Base-by-base conservation (phyloP, 1,140 invertebrate genomes). In the Drosophila equinoxialis region DNA sequence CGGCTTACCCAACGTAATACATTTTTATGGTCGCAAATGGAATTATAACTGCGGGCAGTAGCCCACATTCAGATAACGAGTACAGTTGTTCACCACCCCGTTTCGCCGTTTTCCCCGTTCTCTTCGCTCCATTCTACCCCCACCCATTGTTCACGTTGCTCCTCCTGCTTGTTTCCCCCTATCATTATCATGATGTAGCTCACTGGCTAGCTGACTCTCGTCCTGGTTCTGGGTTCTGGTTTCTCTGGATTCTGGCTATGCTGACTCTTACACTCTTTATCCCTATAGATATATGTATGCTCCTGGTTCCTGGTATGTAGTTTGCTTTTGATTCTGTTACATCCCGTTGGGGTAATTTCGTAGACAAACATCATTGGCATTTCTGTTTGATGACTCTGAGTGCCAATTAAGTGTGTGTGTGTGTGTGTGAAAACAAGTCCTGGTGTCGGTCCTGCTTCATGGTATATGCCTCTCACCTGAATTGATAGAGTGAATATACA, bases 21-120 rank as follows among this genome's bases (percentile, higher is more conserved):
- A 79, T 84, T 83, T 84, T 81, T 74, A 85, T 85, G 77, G 69
- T 74, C 45, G 70, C 81, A 84, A 81, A 83, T 83, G 80, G 74
- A 77, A 77, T 71, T 74, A 71, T 85, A 83, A 76, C 80, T 76
- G 76, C 68, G 72, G 55, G 45, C 58, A 68, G 61, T 72, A 54
- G 61, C 61, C 45, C 45, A 51, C 45, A 51, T 51, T 51, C 17
- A 51, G 17, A 51, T 51, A 51, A 51, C 45, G 45, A 51, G 45
- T 51, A 51, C 45, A 51, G 45, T 51, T 51, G 45, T 51, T 20
- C 45, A 51, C 45, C 17, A 17, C 14, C 14, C 42, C n/a, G 5
- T n/a, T 11, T 37, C 45, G 1, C 8, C 14, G 3, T n/a, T 6
- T n/a, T 17, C 42, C n/a, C 14, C 42, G 5, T 14, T n/a, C 14